Evolutionary conservation across 1,140 invertebrate genomes (phyloP).

Genomic region (Danaus plexippus): DNA sequence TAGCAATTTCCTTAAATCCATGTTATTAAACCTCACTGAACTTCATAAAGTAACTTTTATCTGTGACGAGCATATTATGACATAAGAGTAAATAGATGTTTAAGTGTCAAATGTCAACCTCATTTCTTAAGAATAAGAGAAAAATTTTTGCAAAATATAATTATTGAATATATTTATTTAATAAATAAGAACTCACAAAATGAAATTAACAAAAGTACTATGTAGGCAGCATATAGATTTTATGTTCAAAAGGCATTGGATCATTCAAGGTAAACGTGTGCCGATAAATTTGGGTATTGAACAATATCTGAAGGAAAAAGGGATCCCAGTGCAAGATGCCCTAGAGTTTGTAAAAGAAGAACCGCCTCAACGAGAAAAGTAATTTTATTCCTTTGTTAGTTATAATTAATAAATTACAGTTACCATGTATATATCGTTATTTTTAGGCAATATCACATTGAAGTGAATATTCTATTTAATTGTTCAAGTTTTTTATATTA

Average conservation of each 20-base stretch:
- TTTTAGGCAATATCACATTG: too few species aligned
- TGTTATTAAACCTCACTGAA: too few species aligned
- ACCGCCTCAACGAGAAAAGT: conserved; percentile 40
- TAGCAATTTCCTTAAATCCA: too few species aligned
- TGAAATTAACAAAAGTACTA: conserved; percentile 76
- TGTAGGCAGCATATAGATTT: conserved; percentile 78
- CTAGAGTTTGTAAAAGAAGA: conserved; percentile 68
- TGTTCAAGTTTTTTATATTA: conserved; percentile 2
- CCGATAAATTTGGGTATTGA: conserved; percentile 69
- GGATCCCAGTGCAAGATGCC: conserved; percentile 72
- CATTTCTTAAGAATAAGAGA: too few species aligned
- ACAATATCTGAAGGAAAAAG: conserved; percentile 63
- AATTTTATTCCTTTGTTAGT: background rate
- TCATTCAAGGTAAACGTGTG: conserved; percentile 73
- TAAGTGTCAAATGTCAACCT: too few species aligned
- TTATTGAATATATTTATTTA: background rate
- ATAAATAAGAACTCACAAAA: conserved; percentile 43
- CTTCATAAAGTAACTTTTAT: too few species aligned
- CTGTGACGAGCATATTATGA: too few species aligned
- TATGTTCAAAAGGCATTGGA: conserved; percentile 79
- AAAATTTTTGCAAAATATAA: background rate
- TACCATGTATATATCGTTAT: too few species aligned
- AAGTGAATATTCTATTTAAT: background rate
- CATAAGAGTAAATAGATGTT: too few species aligned
- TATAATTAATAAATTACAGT: too few species aligned